These are phyloP conservation scores for Phaenicophaeus curvirostris DNA, from an alignment of 2,797 vertebrate genomes.

Conservation along the genomic window DNA sequence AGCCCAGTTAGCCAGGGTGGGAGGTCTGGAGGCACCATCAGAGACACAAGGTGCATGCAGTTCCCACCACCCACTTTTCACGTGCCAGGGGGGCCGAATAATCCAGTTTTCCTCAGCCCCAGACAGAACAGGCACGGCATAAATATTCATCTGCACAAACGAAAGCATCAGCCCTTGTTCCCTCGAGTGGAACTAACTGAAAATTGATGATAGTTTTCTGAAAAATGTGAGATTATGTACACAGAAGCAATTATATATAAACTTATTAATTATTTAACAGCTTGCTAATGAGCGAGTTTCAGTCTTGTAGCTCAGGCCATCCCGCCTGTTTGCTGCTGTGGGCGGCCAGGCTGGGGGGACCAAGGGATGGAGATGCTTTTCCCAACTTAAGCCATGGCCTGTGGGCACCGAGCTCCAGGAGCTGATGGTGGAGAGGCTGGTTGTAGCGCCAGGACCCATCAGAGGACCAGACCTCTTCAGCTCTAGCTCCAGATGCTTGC, in stretches of 20 bases:
- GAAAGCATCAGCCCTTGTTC: constrained; percentile 80
- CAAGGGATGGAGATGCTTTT: not conserved
- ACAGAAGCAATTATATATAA: constrained; percentile 83
- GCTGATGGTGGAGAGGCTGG: not conserved
- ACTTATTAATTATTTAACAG: constrained; percentile 83
- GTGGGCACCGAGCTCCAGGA: rapidly evolving
- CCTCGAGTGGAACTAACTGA: constrained; percentile 86
- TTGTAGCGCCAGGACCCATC: not conserved
- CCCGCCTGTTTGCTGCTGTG: not conserved
- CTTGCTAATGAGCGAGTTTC: constrained; percentile 65
- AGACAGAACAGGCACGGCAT: constrained; percentile 65
- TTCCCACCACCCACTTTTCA: not conserved
- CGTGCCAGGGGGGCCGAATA: not conserved
- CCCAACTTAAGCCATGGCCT: not conserved
- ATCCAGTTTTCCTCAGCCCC: constrained; percentile 33
- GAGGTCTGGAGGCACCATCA: not conserved
- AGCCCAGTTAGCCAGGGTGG: rapidly evolving
- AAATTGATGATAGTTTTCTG: constrained; percentile 84
- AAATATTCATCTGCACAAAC: constrained; percentile 85
- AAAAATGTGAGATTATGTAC: constrained; percentile 79
- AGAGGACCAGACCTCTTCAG: rapidly evolving
- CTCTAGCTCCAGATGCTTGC: not conserved
- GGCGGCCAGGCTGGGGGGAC: not conserved
- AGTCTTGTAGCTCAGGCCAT: not conserved
- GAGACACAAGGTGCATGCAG: rapidly evolving